Conservation (phyloP, 2,797 vertebrate genomes). For the Poecilia gillii region DNA sequence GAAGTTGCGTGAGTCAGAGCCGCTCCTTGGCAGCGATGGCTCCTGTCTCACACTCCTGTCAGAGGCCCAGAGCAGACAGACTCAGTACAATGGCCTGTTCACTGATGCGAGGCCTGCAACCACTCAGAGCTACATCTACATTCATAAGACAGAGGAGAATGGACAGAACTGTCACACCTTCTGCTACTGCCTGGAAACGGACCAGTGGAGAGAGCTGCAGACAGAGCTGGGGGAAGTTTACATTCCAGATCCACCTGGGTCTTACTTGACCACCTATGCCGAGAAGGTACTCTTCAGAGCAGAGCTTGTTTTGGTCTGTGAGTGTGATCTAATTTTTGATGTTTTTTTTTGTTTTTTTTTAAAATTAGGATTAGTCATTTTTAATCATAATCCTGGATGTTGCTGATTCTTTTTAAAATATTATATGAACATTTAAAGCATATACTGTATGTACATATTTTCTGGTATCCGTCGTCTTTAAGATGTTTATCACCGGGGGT, state of each 20-base stretch:
- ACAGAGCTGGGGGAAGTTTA: conserved; percentile 51
- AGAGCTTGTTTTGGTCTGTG: background rate
- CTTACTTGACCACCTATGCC: conserved; percentile 88
- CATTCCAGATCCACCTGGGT: conserved; percentile 90
- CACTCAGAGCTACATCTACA: conserved; percentile 93
- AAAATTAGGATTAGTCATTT: background rate
- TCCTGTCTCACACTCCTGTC: conserved; percentile 78
- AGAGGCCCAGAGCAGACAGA: conserved; percentile 83
- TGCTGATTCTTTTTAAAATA: background rate
- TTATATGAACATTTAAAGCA: background rate
- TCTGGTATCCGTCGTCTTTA: background rate
- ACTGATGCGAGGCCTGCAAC: conserved; percentile 91
- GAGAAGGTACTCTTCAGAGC: conserved; percentile 81
- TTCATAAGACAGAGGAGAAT: conserved; percentile 94
- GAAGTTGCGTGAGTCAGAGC: conserved; percentile 74
- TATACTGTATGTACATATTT: background rate
- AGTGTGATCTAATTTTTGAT: too few species aligned
- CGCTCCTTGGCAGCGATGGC: conserved; percentile 76
- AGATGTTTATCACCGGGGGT: conserved; percentile 93
- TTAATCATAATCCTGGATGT: background rate
- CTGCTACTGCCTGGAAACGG: conserved; percentile 91
- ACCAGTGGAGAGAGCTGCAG: conserved; percentile 89
- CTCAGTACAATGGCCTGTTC: conserved; percentile 84
- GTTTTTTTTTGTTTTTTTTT: too few species aligned
- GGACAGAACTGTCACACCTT: conserved; percentile 86